Evolutionary conservation across 2,113 vertebrate species (phyloP), one percentile per base, ranked within the genome.

Genomic region (Nettapus auritus): DNA sequence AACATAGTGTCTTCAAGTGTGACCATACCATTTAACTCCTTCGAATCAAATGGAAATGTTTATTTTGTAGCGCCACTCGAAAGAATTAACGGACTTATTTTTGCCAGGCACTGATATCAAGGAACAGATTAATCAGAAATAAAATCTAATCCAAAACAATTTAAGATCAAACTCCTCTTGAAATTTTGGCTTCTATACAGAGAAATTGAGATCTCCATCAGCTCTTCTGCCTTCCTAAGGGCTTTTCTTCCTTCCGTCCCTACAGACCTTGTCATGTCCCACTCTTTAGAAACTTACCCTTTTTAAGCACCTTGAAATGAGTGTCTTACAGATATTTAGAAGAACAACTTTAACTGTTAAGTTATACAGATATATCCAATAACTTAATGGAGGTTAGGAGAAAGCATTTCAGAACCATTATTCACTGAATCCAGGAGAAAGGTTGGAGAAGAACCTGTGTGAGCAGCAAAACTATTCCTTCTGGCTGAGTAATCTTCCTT

Each of bases 1-100:
- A 97, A 97, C 97, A 97, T 97, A 93, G 95, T 53, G 86, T 77
- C 80, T 95, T 90, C 89, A 69, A 93, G 40, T 93, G 88, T 60
- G 52, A 88, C 88, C 82, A 91, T 56, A 52, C 57, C 64, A 57
- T 91, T 94, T 95, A 92, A 96, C 85, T 96, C 92, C 86, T 95
- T 89, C 25, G 11, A 88, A 93, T 92, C 34, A 93, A 88, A 89
- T 16, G 28, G 33, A 90, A 95, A 83, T 57, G 33, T 87, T 88
- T 90, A 50, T 85, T 96, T 88, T 75, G 22, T 78, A 91, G 16
- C 59, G 79, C 28, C 23, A 68, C 6, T 78, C 62, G 50, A 68
- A 67, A 71, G 22, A 79, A 9, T 86, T 76, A 92, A 84, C 11
- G 36, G n/a, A 53, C 26, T 16, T 78, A 13, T 1, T 6, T 81